These are phyloP conservation scores for Xestia ashworthii DNA, from an alignment of 2,888 invertebrate genomes.

Conservation along the genomic window DNA sequence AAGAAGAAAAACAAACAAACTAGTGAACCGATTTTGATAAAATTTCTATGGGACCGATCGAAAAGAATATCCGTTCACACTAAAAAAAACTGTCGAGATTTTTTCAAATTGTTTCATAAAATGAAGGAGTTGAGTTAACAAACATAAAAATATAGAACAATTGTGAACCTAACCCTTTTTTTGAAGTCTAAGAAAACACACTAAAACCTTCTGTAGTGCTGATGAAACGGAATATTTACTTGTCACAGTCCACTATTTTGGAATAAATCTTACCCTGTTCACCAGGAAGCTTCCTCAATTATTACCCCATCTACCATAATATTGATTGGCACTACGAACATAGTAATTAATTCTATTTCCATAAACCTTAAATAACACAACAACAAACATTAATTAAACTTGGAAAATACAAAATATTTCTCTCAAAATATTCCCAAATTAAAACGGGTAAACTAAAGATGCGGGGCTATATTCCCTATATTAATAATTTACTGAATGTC, in stretches of 20 bases:
- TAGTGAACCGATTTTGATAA: too few relatives aligned
- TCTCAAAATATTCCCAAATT: conserved; percentile 47
- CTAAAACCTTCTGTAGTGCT: too few relatives aligned
- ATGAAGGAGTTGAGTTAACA: too few relatives aligned
- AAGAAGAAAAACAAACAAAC: too few relatives aligned
- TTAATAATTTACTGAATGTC: conserved; percentile 59
- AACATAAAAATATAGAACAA: too few relatives aligned
- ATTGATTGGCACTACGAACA: conserved; percentile 18
- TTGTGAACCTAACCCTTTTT: too few relatives aligned
- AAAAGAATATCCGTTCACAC: too few relatives aligned
- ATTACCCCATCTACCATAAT: background rate
- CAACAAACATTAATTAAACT: conserved; percentile 44
- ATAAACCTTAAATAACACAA: conserved; percentile 8
- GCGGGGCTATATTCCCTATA: conserved; percentile 34
- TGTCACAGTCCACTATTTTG: background rate
- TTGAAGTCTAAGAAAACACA: too few relatives aligned
- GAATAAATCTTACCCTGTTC: background rate
- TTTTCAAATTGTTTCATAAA: too few relatives aligned
- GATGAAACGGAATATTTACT: too few relatives aligned
- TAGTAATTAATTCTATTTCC: conserved; percentile 23
- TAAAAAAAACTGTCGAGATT: too few relatives aligned
- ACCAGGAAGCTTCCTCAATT: background rate
- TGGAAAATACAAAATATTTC: conserved; percentile 32
- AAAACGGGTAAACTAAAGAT: conserved; percentile 39
- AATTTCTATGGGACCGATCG: too few relatives aligned